Evolutionary conservation across 1,140 invertebrate genomes (phyloP), one percentile per base, ranked within the genome.

Genomic region (Hylaeus anthracinus): DNA sequence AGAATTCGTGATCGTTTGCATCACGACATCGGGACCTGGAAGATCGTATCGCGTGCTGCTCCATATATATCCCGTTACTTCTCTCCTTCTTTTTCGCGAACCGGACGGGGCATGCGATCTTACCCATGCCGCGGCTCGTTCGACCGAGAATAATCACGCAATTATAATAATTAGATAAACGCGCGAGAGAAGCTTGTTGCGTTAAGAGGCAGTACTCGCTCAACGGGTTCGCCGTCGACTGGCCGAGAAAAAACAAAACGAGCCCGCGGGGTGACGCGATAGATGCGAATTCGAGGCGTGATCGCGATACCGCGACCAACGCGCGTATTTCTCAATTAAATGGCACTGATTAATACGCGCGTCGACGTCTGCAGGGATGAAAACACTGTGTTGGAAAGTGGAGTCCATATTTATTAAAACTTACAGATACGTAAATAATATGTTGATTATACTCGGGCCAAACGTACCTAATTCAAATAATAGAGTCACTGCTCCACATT

Each of bases 151-250:
- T 90, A 92, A 93, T 93, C 88, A 86, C 75, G 90, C 90, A 92
- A 93, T 93, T 92, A 93, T 91, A 91, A 89, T 93, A 93, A 93
- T 92, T 93, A 90, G 87, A 91, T 92, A 91, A 93, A 87, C 89
- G 88, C 86, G 87, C 84, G 89, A 89, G 66, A 74, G 81, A 73
- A 66, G 82, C 81, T 81, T 82, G 81, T 87, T 81, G 73, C 72
- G 82, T 67, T 84, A 81, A 81, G 83, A 66, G 70, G 61, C 56
- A 77, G 67, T 77, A 88, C 88, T 83, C 76, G 73, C 69, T 70
- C 67, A 78, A 80, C 70, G 75, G 64, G 73, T 72, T 69, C 70
- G 67, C 83, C 65, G 60, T 67, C 72, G 71, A 72, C 72, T 5
- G 45, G 45, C 8, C 26, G 26, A 26, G 26, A 26, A 26, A 26